Evolutionary conservation across 2,113 vertebrate species (phyloP).

Genomic region (Lampris incognitus): DNA sequence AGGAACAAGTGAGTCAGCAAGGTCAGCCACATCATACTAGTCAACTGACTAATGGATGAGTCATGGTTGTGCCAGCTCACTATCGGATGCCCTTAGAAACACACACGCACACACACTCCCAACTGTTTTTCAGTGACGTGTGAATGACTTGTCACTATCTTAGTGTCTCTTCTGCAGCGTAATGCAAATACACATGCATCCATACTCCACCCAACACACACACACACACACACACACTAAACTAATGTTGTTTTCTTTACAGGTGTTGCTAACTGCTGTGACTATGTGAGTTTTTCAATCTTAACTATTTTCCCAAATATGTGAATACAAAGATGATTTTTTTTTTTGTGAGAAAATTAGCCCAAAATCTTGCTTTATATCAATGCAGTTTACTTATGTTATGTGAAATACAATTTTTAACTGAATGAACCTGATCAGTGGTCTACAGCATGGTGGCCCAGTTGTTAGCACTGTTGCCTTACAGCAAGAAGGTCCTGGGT

Average conservation of each 20-base stretch:
- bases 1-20: slow-evolving; percentile 39
- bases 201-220: not conserved
- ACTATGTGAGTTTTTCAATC: slow-evolving; percentile 58
- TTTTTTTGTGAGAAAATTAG: no score
- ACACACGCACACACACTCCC: not conserved
- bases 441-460: no score
- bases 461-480: no score
- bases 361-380: no score
- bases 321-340: no score
- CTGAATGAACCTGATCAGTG: no score
- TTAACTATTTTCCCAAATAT: not conserved
- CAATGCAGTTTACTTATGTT: no score
- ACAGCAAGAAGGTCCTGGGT: no score
- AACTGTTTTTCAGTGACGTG: no score
- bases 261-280: slow-evolving; percentile 61
- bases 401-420: no score
- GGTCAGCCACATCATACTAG: not conserved
- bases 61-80: slow-evolving; percentile 18
- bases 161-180: no score
- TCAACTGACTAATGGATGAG: slow-evolving; percentile 39
- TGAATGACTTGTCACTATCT: no score
- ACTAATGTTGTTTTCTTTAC: slow-evolving; percentile 34
- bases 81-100: not conserved
- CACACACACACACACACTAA: slow-evolving; percentile 1
- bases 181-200: not conserved